phyloP scores from a whole-genome alignment of 2,113 vertebrate genomes.

The Onychostruthus taczanowskii region DNA sequence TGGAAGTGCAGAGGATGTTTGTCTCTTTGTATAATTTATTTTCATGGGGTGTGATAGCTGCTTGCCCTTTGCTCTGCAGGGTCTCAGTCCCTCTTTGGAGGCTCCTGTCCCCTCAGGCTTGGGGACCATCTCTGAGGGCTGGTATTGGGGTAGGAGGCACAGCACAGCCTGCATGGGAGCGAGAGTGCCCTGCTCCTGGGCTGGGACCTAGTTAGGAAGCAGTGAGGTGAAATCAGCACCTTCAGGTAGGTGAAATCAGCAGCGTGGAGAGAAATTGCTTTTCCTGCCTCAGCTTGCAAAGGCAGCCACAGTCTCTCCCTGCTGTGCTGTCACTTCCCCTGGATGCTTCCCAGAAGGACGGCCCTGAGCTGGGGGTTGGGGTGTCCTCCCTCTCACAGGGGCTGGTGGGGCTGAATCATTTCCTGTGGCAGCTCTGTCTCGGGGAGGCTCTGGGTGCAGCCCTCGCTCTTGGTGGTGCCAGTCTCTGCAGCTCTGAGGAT shows the following conservation, averaged over 20 bases:
- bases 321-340: fast-evolving
- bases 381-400: background rate
- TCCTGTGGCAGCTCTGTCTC: background rate
- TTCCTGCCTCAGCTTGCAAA: background rate
- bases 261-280: background rate
- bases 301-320: background rate
- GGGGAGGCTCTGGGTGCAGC: background rate
- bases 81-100: background rate
- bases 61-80: background rate
- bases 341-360: background rate
- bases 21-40: background rate
- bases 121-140: background rate
- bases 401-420: background rate
- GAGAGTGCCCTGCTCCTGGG: fast-evolving
- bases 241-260: background rate
- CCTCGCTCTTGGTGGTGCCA: background rate
- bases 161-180: fast-evolving
- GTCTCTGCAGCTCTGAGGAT: background rate
- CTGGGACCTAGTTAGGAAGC: background rate
- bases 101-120: background rate
- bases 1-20: background rate
- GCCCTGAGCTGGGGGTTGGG: fast-evolving
- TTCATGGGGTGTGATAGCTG: background rate
- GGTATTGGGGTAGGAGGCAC: fast-evolving
- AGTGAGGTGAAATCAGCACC: background rate